Conservation (phyloP, 2,797 vertebrate genomes). For the Hipposideros larvatus region DNA sequence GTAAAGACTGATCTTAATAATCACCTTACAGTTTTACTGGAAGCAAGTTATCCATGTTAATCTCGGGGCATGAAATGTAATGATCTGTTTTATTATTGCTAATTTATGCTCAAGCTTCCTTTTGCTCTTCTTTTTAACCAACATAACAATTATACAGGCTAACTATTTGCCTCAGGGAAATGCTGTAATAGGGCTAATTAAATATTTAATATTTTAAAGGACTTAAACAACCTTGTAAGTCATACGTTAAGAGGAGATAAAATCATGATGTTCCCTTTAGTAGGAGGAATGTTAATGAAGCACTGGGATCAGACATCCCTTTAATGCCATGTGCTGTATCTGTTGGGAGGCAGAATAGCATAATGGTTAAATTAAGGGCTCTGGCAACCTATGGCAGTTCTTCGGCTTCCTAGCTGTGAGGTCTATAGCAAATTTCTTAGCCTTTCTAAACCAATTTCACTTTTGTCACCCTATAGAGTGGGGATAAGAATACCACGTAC, state of each 20-base stretch:
- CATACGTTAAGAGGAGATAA: slow-evolving; percentile 74
- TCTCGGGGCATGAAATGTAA: slow-evolving; percentile 76
- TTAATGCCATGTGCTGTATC: neutral
- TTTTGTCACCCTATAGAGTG: neutral
- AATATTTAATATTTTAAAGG: slow-evolving; percentile 85
- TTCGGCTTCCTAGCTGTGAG: slow-evolving; percentile 11
- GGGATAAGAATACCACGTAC: neutral
- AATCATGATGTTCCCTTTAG: slow-evolving; percentile 66
- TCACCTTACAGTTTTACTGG: slow-evolving; percentile 72
- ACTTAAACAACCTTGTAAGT: slow-evolving; percentile 82
- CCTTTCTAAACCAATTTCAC: neutral
- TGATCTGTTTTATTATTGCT: slow-evolving; percentile 82
- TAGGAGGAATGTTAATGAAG: slow-evolving; percentile 68
- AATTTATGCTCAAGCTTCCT: slow-evolving; percentile 78
- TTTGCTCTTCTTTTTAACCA: slow-evolving; percentile 80
- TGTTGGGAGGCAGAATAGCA: slow-evolving; percentile 19
- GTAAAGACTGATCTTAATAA: slow-evolving; percentile 75
- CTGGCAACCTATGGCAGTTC: neutral
- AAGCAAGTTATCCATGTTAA: slow-evolving; percentile 73
- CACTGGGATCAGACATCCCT: neutral
- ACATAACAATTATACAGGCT: slow-evolving; percentile 77
- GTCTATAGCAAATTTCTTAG: slow-evolving; percentile 4
- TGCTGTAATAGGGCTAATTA: slow-evolving; percentile 79
- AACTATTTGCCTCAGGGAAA: slow-evolving; percentile 79
- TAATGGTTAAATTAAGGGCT: slow-evolving; percentile 41